phyloP scores from a whole-genome alignment of 2,797 vertebrate species.

The Gila robusta region DNA sequence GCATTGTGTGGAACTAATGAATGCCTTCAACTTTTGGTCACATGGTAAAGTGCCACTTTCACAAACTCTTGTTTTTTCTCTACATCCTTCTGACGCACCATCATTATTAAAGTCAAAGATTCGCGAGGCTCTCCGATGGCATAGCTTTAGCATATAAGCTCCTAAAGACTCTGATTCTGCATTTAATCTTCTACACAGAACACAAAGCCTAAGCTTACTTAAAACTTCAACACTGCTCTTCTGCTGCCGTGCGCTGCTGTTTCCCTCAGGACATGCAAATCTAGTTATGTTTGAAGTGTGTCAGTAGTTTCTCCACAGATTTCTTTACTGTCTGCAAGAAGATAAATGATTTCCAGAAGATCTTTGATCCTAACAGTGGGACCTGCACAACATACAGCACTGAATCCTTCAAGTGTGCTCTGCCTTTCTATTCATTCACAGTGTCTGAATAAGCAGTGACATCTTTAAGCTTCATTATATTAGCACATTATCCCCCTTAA shows the following conservation, averaged over 20 bases:
- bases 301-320: neutral
- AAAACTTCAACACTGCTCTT: neutral
- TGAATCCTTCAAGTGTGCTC: slow-evolving; percentile 18
- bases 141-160: neutral
- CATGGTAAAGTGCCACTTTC: neutral
- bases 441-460: slow-evolving; percentile 4
- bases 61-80: neutral
- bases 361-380: slow-evolving; percentile 26
- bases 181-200: too few species aligned
- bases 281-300: neutral
- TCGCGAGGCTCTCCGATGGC: neutral
- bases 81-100: neutral
- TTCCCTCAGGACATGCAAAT: slow-evolving; percentile 13
- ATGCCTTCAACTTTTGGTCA: neutral
- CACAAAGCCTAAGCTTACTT: neutral
- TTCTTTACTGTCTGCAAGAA: neutral
- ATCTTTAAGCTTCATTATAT: slow-evolving; percentile 1
- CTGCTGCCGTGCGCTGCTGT: neutral
- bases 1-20: too few species aligned
- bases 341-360: slow-evolving; percentile 27
- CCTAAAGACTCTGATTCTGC: neutral
- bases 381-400: neutral
- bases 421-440: neutral
- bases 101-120: neutral
- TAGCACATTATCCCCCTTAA: slow-evolving; percentile 1